Evolutionary conservation across 2,113 vertebrate genomes (phyloP).

Genomic region (Colinus virginianus): DNA sequence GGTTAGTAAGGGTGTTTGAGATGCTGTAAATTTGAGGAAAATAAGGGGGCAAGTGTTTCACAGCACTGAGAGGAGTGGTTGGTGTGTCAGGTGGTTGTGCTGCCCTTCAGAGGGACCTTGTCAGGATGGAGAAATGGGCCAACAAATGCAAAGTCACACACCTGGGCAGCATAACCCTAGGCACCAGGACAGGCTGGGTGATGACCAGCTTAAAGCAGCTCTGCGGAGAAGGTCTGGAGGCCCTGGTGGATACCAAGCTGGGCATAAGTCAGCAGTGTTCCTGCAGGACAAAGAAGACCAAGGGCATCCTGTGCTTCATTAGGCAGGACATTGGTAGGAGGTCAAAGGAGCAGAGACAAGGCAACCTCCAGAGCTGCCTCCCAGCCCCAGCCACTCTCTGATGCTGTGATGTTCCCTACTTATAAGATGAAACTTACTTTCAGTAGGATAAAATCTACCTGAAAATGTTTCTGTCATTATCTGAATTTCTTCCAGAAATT

Average conservation of each 20-base stretch:
- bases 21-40: not conserved
- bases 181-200: not conserved
- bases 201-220: not conserved
- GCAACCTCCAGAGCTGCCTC: not conserved
- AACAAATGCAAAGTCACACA: not conserved
- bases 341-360: not conserved
- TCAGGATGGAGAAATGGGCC: not conserved
- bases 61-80: not conserved
- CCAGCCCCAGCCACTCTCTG: not conserved
- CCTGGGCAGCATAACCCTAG: not conserved
- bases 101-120: not conserved
- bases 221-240: not conserved
- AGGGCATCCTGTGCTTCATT: fast-evolving
- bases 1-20: not conserved
- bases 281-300: not conserved
- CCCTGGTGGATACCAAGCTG: not conserved
- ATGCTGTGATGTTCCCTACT: not conserved
- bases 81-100: not conserved
- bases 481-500: conserved; percentile 6
- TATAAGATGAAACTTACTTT: conserved; percentile 8
- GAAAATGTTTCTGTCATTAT: conserved; percentile 10
- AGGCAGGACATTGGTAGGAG: not conserved
- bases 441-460: not conserved
- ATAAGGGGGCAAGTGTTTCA: not conserved
- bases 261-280: not conserved